Base-by-base conservation (phyloP, 2,797 vertebrate genomes). In the Prunella strophiata region DNA sequence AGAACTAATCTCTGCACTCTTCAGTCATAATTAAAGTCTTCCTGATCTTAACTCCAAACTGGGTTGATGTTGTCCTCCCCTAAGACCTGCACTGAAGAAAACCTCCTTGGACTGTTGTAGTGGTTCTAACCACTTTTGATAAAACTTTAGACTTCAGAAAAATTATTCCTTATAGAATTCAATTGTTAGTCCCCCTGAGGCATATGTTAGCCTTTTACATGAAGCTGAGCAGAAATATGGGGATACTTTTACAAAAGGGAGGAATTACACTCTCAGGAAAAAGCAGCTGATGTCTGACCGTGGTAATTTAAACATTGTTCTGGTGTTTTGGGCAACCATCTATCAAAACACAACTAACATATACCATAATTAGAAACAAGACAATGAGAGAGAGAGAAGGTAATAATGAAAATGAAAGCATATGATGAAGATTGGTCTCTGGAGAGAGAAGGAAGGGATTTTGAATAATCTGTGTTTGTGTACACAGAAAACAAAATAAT, bases 301-400 rank as follows among this genome's bases (percentile, higher is more conserved):
- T 32, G 36, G 54, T 72, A 85, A 91, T 89, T 92, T 89, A 89
- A 88, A 83, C 26, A 85, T 67, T 0, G 0, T 89, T 92, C 57
- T 74, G 61, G 48, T 93, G 81, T 65, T 94, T 92, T 67, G 54
- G 68, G 45, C 68, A 93, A 57, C 38, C 0, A 3, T 68, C 79
- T 87, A 80, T 89, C 72, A 83, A 91, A 91, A 73, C 48, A 84
- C 42, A 83, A 63, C 87, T 88, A 88, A 88, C 6, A 38, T 42
- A 83, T 51, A 48, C 51, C 47, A 58, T 75, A 81, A 92, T 83
- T 89, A 83, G 75, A 85, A 95, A 88, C 9, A 88, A 81, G 45
- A 26, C 70, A 88, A 55, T 22, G 54, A 65, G 16, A 68, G 16
- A 68, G 16, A 89, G 38, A 81, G 51, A 91, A 93, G 36, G 73